Base-by-base conservation (phyloP, 35 echinoderm and acorn worm species). In the Patiria miniata region DNA sequence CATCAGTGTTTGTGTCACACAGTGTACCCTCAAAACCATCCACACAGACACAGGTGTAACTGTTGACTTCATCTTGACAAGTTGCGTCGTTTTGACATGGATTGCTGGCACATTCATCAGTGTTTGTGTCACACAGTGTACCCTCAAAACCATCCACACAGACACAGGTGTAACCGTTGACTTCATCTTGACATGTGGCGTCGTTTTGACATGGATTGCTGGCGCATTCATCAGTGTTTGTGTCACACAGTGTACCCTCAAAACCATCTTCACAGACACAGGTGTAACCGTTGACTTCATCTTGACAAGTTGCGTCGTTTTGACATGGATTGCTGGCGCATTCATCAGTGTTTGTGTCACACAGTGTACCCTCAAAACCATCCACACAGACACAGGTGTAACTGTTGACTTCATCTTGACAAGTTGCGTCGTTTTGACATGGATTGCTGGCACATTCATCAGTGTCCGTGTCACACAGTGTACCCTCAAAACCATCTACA, bases 31-130 rank as follows among this genome's bases (percentile, higher is more conserved):
- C 69, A 85, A 73, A 92, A 28, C 90, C 90, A 15, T 55, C 47
- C 7, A 55, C 83, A 82, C 90, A 92, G 14, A 16, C 10, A 81
- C 90, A 92, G 16, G 56, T 22, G 78, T 37, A 92, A 22, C 54
- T 80, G 36, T 87, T 87, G 9, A 54, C 32, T 39, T 39, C 33
- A 33, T 92, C 83, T 26, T 29, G 40, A 36, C 90, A 92, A 1
- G 21, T 39, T 15, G 44, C 90, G 4, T 83, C 83, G 78, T 92
- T 92, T 39, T 37, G 51, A 36, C 90, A 92, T 65, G 90, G 90
- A 39, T 28, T 39, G 78, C 90, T 92, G 17, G 73, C 28, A 73
- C 90, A 92, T 68, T 92, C 90, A 54, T 90, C 51, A 83, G 58
- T 80, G 44, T 82, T 81, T 18, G 10, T 51, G 21, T 81, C 79